Percentiles rank a stretch among this genome's conserved stretches.
Conservation (phyloP, 2,113 vertebrate species). For the Lepus americanus region DNA sequence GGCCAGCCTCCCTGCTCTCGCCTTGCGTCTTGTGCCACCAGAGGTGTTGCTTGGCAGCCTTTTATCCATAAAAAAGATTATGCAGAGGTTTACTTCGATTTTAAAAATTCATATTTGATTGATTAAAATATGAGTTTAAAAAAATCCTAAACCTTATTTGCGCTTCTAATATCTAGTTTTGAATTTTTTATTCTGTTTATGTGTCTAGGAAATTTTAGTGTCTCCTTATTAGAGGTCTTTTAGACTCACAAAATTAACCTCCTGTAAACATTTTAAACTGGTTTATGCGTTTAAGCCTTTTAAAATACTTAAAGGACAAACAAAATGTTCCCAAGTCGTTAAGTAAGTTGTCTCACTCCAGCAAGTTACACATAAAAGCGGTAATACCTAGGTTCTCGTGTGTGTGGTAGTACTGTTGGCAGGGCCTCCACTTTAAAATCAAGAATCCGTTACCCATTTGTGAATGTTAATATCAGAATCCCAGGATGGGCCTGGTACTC, state of each 20-base stretch:
- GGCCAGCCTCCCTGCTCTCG: not conserved
- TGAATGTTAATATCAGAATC: not conserved
- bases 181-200: not conserved
- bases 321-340: not conserved
- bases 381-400: not conserved
- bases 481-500: not conserved
- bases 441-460: not conserved
- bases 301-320: not conserved
- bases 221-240: not conserved
- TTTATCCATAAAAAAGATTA: not conserved
- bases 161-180: not conserved
- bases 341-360: not conserved
- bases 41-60: not conserved
- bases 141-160: not conserved
- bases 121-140: not conserved
- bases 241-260: not conserved
- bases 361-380: conserved; percentile 1
- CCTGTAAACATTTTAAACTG: conserved; percentile 20
- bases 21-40: not conserved
- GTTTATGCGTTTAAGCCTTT: conserved; percentile 7
- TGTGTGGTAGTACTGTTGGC: not conserved
- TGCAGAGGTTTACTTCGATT: not conserved
- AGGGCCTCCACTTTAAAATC: not conserved
- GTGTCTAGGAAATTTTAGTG: not conserved
- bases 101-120: not conserved